phyloP scores from a whole-genome alignment of 2,888 invertebrate genomes.

The Tinea pellionella region DNA sequence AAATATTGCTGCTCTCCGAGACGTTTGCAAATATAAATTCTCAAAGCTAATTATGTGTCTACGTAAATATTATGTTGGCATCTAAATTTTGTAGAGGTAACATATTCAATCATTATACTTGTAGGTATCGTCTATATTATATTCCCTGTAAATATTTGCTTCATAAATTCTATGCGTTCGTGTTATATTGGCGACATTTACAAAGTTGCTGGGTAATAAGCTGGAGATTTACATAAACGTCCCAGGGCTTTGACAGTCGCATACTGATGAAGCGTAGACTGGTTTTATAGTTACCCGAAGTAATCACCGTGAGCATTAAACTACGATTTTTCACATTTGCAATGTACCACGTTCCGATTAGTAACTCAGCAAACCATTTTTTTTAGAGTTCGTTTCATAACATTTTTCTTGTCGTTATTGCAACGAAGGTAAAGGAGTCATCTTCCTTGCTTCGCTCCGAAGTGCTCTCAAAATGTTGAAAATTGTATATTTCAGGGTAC shows the following conservation, averaged over 20 bases:
- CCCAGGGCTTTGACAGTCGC: constrained; percentile 40
- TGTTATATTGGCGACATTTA: constrained; percentile 30
- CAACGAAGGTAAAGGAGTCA: neutral
- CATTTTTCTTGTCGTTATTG: constrained; percentile 7
- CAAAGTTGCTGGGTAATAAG: constrained; percentile 40
- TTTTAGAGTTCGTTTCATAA: neutral
- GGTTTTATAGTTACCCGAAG: constrained; percentile 27
- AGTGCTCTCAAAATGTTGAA: neutral
- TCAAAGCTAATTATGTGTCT: neutral
- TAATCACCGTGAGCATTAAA: constrained; percentile 25
- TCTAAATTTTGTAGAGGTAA: neutral
- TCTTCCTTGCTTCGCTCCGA: neutral
- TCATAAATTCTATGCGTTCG: constrained; percentile 29
- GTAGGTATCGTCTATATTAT: neutral
- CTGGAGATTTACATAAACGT: constrained; percentile 47
- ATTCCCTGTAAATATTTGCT: constrained; percentile 22
- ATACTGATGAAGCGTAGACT: constrained; percentile 42
- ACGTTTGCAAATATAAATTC: neutral
- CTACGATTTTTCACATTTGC: neutral
- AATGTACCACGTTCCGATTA: neutral
- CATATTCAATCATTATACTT: neutral
- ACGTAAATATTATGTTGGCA: too few species aligned
- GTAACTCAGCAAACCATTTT: neutral
- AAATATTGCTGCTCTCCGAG: neutral
- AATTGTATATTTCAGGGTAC: neutral